Base-by-base conservation (phyloP, 2,888 invertebrate species). In the Opisthograptis luteolata region DNA sequence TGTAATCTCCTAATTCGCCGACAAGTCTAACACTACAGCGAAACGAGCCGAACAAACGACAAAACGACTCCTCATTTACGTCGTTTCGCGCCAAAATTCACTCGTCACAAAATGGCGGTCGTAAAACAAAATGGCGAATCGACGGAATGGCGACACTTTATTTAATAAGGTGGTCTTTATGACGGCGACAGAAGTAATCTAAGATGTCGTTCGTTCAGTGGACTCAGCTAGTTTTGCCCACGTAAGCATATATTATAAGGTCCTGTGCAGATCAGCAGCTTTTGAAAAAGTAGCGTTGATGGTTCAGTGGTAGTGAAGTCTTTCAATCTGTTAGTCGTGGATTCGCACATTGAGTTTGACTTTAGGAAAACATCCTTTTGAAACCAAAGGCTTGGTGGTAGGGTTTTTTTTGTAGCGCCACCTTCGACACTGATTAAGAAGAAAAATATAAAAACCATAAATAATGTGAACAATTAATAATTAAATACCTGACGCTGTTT, bases 101-200 rank as follows among this genome's bases (percentile, higher is more conserved):
- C 61, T 57, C 60, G 44, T 57, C 64, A 56, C 66, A 68, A 72
- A 71, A 78, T 76, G 75, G 76, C 64, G 48, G 56, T 64, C 50
- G 58, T 70, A 66, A 64, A 64, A 68, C 64, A 69, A 74, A 68
- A 78, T 75, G 73, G 76, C 65, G 64, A 60, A 58, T 57, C 55
- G 60, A 41, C 52, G 45, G 52, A 58, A 58, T 54, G 57, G 46
- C 55, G 58, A 55, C 62, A 54, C 57, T 67, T 62, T 67, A 60
- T 66, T 60, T 62, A 67, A 64, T 60, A 60, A 53, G 55, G 48
- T 43, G 46, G 31, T 45, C 49, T 55, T 51, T 58, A 47, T 54
- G 57, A 51, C 40, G 49, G 49, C 49, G 49, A 41, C 35, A 51
- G 43, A 50, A 53, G 60, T 55, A 32, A 60, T 58, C 50, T 55